These are phyloP conservation scores for Tanytarsus gracilentus DNA, from an alignment of 2,888 invertebrate species.

Conservation along the genomic window DNA sequence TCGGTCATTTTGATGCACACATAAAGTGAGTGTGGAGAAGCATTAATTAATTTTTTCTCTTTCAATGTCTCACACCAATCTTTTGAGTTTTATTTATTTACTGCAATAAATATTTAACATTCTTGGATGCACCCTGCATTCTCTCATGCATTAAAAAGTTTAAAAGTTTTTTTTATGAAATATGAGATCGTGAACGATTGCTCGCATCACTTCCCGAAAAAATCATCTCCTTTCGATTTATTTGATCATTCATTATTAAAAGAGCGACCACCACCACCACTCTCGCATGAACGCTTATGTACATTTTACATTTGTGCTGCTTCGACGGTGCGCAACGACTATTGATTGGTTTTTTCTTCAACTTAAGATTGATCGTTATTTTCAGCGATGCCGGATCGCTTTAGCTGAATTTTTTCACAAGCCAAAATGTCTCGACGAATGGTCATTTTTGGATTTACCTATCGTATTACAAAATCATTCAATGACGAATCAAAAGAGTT, in stretches of 20 bases:
- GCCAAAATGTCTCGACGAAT: too few species aligned
- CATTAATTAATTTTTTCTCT: conserved; percentile 23
- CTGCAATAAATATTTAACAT: conserved; percentile 6
- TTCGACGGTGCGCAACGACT: too few species aligned
- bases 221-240: not conserved
- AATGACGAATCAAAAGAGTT: too few species aligned
- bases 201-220: conserved; percentile 21
- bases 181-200: conserved; percentile 10
- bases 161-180: not conserved
- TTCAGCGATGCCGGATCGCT: not conserved
- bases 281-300: too few species aligned
- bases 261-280: too few species aligned
- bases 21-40: not conserved
- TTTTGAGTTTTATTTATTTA: conserved; percentile 7
- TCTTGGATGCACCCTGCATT: not conserved
- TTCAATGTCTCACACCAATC: not conserved
- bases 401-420: not conserved
- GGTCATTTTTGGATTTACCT: too few species aligned
- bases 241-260: not conserved
- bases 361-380: not conserved
- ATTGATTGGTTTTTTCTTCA: not conserved
- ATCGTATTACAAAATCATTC: too few species aligned
- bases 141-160: not conserved
- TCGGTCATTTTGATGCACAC: conserved; percentile 3
- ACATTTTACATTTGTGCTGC: too few species aligned